phyloP scores from a whole-genome alignment of 2,797 vertebrate species.

The Darevskia mixta region DNA sequence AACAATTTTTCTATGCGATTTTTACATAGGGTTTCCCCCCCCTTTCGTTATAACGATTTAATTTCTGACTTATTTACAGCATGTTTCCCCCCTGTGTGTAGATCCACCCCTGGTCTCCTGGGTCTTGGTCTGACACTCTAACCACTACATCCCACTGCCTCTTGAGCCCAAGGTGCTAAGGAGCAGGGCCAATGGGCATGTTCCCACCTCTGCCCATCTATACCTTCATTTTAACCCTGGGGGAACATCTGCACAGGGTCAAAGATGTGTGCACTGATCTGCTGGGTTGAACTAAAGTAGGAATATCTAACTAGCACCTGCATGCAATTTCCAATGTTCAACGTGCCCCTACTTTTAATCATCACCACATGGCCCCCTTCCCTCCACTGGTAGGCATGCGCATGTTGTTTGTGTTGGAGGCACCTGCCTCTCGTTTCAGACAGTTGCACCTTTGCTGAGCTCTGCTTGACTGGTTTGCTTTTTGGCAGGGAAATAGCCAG shows the following conservation, averaged over 20 bases:
- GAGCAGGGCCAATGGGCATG: background rate
- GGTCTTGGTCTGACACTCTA: no score
- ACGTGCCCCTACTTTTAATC: background rate
- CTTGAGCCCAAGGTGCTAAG: background rate
- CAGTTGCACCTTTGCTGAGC: constrained; percentile 48
- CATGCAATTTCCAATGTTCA: background rate
- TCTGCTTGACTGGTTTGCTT: background rate
- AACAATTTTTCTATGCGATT: no score
- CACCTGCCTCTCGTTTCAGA: constrained; percentile 20
- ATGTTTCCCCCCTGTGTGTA: no score
- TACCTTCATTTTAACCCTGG: background rate
- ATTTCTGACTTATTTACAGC: no score
- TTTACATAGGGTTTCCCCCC: no score
- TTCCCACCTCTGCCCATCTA: no score
- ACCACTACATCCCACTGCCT: no score
- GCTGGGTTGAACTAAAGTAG: background rate
- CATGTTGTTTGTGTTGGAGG: background rate
- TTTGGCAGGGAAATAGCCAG: constrained; percentile 23
- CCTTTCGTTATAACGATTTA: no score
- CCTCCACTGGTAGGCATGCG: constrained; percentile 27
- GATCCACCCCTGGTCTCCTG: no score
- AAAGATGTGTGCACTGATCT: rapidly evolving
- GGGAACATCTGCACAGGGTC: background rate
- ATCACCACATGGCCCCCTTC: background rate
- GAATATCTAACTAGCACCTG: background rate